A percentile compares a stretch with the other conserved stretches of the same genome.
Conservation (phyloP, 2,113 vertebrate species). For the Lepidothrix coronata region DNA sequence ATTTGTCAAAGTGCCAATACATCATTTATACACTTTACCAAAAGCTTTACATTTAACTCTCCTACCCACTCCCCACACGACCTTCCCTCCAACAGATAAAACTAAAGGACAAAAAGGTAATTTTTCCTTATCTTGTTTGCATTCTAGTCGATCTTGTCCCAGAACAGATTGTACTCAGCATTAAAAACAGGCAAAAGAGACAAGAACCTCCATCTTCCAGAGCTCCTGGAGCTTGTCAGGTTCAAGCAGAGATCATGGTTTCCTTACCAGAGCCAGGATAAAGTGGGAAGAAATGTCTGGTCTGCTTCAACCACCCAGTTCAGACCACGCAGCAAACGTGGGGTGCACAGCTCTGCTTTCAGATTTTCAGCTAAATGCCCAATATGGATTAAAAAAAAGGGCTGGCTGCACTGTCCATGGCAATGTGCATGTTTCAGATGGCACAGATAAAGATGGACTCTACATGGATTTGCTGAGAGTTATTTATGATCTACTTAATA, state of each 20-base stretch:
- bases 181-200: neutral
- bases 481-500: neutral
- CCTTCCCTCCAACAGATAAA: neutral
- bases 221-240: neutral
- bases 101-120: conserved; percentile 45
- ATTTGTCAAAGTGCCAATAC: conserved; percentile 17
- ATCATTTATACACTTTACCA: neutral
- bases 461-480: neutral
- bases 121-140: conserved; percentile 40
- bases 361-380: neutral
- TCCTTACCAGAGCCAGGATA: accelerated
- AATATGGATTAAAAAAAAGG: accelerated
- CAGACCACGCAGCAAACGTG: accelerated
- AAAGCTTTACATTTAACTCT: neutral
- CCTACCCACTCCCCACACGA: neutral
- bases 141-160: conserved; percentile 18
- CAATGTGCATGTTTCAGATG: accelerated
- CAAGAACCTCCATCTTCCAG: neutral
- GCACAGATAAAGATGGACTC: neutral
- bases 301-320: neutral
- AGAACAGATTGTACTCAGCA: neutral
- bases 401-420: neutral
- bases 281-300: accelerated
- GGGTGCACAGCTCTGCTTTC: neutral
- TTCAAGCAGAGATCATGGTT: neutral